phyloP scores from a whole-genome alignment of 2,888 invertebrate species.

The Oeneis ivallda region DNA sequence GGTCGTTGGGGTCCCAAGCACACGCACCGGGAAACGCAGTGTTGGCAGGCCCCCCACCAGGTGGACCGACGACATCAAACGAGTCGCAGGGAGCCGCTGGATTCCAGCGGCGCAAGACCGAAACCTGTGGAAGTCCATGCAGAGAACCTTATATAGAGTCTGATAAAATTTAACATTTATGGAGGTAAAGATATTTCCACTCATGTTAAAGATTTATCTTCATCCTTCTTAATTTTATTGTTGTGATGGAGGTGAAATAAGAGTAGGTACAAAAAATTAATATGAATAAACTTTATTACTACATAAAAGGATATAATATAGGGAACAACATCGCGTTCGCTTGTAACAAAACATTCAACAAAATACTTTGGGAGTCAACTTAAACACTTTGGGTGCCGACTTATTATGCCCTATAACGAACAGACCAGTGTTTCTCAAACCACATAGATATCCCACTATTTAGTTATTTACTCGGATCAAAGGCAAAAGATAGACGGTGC shows the following conservation, averaged over 20 bases:
- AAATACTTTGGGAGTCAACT: constrained; percentile 79
- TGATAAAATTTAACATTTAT: no score
- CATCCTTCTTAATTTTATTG: no score
- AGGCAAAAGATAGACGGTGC: constrained; percentile 5
- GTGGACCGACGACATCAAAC: no score
- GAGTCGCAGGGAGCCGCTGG: no score
- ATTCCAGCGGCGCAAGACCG: no score
- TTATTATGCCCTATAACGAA: constrained; percentile 71
- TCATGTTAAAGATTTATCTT: no score
- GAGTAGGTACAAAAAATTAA: constrained; percentile 51
- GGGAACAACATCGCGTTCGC: constrained; percentile 65
- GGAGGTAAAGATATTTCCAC: no score
- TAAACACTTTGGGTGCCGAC: constrained; percentile 75
- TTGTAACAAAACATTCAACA: constrained; percentile 78
- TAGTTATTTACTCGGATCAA: constrained; percentile 23
- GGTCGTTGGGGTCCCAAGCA: no score
- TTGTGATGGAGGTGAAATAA: constrained; percentile 39
- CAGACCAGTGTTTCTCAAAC: constrained; percentile 81
- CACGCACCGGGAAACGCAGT: no score
- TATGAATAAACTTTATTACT: constrained; percentile 81
- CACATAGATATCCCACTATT: constrained; percentile 38
- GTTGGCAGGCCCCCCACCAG: no score
- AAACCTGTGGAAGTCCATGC: no score
- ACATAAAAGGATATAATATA: constrained; percentile 76
- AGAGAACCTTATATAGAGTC: no score